phyloP scores from a whole-genome alignment of 2,113 vertebrate species.

The Vulpes vulpes region DNA sequence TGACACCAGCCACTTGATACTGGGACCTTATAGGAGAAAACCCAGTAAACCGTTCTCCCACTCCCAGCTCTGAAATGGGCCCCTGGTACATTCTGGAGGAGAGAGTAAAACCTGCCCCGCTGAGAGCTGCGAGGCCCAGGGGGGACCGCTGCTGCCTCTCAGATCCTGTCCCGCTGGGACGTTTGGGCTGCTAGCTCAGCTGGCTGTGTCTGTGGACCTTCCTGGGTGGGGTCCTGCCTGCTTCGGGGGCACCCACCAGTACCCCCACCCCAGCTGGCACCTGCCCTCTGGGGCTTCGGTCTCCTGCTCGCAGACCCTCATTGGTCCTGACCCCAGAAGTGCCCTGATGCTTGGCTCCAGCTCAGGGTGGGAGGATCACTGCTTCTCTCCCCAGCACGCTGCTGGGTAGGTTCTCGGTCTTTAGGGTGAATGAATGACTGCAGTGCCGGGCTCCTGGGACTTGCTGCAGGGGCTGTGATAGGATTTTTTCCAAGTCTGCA shows the following conservation, averaged over 20 bases:
- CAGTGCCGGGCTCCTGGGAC: rapidly evolving
- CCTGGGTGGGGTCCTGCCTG: background rate
- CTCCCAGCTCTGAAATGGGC: background rate
- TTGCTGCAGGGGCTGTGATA: rapidly evolving
- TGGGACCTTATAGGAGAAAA: background rate
- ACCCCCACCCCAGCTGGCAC: background rate
- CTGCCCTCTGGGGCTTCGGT: rapidly evolving
- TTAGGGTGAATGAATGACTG: rapidly evolving
- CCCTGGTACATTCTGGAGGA: background rate
- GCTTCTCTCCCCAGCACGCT: background rate
- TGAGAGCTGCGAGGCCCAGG: rapidly evolving
- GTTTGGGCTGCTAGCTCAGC: rapidly evolving
- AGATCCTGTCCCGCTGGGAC: rapidly evolving
- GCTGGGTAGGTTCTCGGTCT: background rate
- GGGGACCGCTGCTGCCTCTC: background rate
- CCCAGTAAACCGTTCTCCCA: rapidly evolving
- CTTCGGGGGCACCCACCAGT: rapidly evolving
- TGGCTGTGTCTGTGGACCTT: rapidly evolving
- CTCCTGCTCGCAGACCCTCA: rapidly evolving
- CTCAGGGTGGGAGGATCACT: rapidly evolving
- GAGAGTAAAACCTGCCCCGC: rapidly evolving
- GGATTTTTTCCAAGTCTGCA: rapidly evolving
- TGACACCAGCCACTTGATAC: background rate
- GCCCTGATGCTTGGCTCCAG: rapidly evolving
- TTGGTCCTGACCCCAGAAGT: rapidly evolving